Evolutionary conservation across 2,888 invertebrate genomes (phyloP).

Genomic region (Caenorhabditis uteleia): DNA sequence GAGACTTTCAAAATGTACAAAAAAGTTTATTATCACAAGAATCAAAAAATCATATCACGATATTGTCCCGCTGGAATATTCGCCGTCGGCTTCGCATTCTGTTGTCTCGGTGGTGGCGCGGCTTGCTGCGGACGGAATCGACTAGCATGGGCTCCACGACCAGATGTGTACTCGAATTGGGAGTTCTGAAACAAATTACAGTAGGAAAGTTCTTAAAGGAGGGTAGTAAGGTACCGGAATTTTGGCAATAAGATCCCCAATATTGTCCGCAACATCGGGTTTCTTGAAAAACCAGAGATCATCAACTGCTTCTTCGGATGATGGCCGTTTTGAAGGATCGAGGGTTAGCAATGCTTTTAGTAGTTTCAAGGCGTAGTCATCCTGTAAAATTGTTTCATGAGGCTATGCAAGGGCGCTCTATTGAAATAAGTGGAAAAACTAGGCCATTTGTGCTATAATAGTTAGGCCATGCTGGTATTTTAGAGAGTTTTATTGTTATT

Average conservation of each 20-base stretch:
- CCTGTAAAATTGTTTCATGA: too few species aligned
- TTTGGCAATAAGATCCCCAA: slow-evolving; percentile 63
- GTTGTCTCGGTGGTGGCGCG: slow-evolving; percentile 22
- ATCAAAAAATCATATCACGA: slow-evolving; percentile 50
- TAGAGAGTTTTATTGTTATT: too few species aligned
- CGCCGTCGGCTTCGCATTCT: slow-evolving; percentile 7
- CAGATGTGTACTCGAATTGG: slow-evolving; percentile 65
- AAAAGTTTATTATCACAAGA: too few species aligned
- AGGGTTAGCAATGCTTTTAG: slow-evolving; percentile 88
- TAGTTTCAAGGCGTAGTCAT: slow-evolving; percentile 82
- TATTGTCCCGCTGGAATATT: slow-evolving; percentile 43
- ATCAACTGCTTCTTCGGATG: slow-evolving; percentile 85
- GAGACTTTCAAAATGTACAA: too few species aligned
- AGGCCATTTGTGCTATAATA: too few species aligned
- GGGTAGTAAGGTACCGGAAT: slow-evolving; percentile 21
- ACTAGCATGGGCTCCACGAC: slow-evolving; percentile 62
- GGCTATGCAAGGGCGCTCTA: too few species aligned
- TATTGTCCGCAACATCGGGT: slow-evolving; percentile 81
- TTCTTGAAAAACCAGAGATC: slow-evolving; percentile 99
- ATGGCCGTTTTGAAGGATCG: slow-evolving; percentile 86
- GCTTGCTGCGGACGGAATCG: slow-evolving; percentile 48
- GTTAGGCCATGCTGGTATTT: too few species aligned
- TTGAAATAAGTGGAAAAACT: too few species aligned
- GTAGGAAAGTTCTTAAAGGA: not conserved
- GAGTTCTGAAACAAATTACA: too few species aligned